Evolutionary conservation across 2,797 vertebrate species (phyloP), one percentile per base, ranked within the genome.

Genomic region (Chelonia mydas): DNA sequence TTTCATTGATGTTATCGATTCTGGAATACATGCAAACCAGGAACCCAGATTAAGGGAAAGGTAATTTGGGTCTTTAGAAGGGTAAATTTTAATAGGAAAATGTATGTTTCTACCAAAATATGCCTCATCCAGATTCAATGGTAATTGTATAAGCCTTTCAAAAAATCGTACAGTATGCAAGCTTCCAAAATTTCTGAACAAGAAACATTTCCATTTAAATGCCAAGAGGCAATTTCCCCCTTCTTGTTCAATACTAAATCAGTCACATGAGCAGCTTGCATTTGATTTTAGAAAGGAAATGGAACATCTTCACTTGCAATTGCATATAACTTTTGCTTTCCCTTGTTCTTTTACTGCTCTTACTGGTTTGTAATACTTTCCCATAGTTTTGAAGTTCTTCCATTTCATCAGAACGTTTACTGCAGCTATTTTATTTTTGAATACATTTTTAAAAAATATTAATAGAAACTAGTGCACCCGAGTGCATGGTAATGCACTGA

Each of bases 21-120:
- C 95, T 96, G 93, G 92, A 95, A 95, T 96, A 93, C 89, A 97
- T 97, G 96, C 90, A 68, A 95, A 94, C 91, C 82, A 94, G 96
- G 96, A 97, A 96, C 86, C 88, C 84, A 95, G 84, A 96, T 86
- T 72, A 91, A 87, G 96, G 86, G 93, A 94, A 95, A 95, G 94
- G 92, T 96, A 97, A 97, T 97, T 96, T 95, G 88, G 93, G 86
- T 91, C 92, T 97, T 94, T 85, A 93, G 53, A 98, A 97, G 95
- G 95, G 94, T 93, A 97, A 96, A 81, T 96, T 98, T 97, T 97
- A 98, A 98, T 97, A 96, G 95, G 96, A 93, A 97, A 96, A 97
- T 95, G 95, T 80, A 95, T 96, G 90, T 97, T 96, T 97, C 97
- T 96, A 96, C 91, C 94, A 95, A 93, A 97, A 93, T 61, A 90